Conservation (phyloP, 2,113 vertebrate genomes). For the Puma concolor region DNA sequence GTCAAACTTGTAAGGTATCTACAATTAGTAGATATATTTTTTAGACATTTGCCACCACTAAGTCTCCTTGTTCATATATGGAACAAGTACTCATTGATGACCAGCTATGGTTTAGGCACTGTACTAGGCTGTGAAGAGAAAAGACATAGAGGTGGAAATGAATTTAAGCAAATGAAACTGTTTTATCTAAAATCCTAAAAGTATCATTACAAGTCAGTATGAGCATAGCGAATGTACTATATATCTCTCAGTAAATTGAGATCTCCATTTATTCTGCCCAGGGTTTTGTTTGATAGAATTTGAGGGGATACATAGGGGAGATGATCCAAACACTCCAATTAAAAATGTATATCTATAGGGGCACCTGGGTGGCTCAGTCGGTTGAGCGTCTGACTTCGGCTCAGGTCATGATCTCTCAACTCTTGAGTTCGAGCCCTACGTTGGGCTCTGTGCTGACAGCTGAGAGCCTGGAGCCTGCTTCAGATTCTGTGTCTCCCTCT, state of each 20-base stretch:
- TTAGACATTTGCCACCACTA: not conserved
- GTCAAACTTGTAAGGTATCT: not conserved
- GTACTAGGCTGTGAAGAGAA: not conserved
- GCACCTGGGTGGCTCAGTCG: too few species aligned
- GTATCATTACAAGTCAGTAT: not conserved
- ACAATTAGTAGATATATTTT: not conserved
- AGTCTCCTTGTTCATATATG: not conserved
- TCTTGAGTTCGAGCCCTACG: too few species aligned
- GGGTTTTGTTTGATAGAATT: not conserved
- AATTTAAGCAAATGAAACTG: not conserved
- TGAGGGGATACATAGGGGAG: not conserved
- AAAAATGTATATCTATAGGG: not conserved
- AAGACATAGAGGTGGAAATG: not conserved
- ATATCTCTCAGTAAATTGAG: not conserved
- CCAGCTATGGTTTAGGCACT: not conserved
- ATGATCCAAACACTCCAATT: not conserved
- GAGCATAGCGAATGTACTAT: not conserved
- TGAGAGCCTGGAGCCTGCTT: too few species aligned
- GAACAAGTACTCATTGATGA: not conserved
- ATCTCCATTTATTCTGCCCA: not conserved
- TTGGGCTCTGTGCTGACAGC: too few species aligned
- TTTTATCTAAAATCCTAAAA: not conserved
- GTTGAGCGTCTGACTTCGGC: too few species aligned
- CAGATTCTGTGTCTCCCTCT: too few species aligned
- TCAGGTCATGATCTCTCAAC: too few species aligned